phyloP scores from a whole-genome alignment of 2,113 vertebrate species.

The Corydoras maculifer region DNA sequence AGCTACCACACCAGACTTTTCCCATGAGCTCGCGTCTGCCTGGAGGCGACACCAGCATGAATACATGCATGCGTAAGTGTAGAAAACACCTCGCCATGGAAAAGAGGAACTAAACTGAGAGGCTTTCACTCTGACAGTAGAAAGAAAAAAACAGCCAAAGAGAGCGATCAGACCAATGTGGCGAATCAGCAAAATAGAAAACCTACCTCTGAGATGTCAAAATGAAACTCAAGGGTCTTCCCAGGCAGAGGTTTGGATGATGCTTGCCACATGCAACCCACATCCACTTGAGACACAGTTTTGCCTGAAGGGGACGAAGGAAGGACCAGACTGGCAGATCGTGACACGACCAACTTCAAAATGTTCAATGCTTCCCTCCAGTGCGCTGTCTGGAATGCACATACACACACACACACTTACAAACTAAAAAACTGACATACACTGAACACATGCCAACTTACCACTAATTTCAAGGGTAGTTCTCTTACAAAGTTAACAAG shows the following conservation, averaged over 20 bases:
- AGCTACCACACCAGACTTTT: conserved; percentile 9
- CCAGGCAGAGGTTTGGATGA: conserved; percentile 91
- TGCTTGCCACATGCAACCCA: conserved; percentile 86
- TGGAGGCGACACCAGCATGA: too few relatives aligned
- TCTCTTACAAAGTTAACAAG: too few relatives aligned
- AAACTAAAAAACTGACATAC: neutral
- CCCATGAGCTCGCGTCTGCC: too few relatives aligned
- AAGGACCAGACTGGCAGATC: conserved; percentile 89
- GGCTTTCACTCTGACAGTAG: neutral
- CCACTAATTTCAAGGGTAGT: too few relatives aligned
- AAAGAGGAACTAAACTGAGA: too few relatives aligned
- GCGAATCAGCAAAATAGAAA: neutral
- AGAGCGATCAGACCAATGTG: neutral
- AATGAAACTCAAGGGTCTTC: conserved; percentile 96
- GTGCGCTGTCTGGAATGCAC: conserved; percentile 75
- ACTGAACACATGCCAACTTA: too few relatives aligned
- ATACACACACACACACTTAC: conserved; percentile 15
- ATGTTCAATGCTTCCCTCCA: conserved; percentile 97
- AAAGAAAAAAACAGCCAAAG: neutral
- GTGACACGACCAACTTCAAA: conserved; percentile 91
- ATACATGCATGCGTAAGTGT: too few relatives aligned
- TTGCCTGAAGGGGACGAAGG: conserved; percentile 82
- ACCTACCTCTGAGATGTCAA: conserved; percentile 93
- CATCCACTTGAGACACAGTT: conserved; percentile 80
- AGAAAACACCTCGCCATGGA: too few relatives aligned